Evolutionary conservation across 2,113 vertebrate species (phyloP).

Genomic region (Campylomormyrus numenius): DNA sequence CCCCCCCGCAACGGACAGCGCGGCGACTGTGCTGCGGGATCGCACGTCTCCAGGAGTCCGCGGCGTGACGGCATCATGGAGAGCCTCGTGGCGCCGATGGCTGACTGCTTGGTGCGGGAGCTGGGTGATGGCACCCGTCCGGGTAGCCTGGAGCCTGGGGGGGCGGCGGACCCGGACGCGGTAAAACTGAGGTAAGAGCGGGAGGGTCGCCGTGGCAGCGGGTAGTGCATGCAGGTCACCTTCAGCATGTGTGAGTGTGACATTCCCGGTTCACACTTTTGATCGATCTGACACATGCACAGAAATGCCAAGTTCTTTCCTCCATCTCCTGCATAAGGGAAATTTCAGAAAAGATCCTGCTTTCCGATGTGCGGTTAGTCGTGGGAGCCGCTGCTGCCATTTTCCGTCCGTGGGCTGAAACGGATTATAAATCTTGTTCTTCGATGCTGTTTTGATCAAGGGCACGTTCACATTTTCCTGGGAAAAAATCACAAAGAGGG

Average conservation of each 20-base stretch:
- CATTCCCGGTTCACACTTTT: neutral
- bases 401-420: neutral
- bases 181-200: conserved; percentile 46
- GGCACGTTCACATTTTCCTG: neutral
- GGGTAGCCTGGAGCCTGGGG: conserved; percentile 7
- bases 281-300: neutral
- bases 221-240: neutral
- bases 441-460: neutral
- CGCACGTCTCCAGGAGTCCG: conserved; percentile 36
- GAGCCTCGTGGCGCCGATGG: conserved; percentile 48
- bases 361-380: neutral
- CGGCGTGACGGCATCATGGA: conserved; percentile 41
- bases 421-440: neutral
- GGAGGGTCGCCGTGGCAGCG: neutral
- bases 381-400: neutral
- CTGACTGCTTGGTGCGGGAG: conserved; percentile 49
- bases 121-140: conserved; percentile 25
- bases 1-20: conserved; percentile 30
- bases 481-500: neutral
- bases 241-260: neutral
- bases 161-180: conserved; percentile 30
- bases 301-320: neutral
- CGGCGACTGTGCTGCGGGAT: conserved; percentile 20
- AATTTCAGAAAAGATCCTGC: neutral
- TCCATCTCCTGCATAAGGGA: neutral